These are phyloP conservation scores for Staurois parvus DNA, from an alignment of 2,797 vertebrate genomes.

Conservation along the genomic window DNA sequence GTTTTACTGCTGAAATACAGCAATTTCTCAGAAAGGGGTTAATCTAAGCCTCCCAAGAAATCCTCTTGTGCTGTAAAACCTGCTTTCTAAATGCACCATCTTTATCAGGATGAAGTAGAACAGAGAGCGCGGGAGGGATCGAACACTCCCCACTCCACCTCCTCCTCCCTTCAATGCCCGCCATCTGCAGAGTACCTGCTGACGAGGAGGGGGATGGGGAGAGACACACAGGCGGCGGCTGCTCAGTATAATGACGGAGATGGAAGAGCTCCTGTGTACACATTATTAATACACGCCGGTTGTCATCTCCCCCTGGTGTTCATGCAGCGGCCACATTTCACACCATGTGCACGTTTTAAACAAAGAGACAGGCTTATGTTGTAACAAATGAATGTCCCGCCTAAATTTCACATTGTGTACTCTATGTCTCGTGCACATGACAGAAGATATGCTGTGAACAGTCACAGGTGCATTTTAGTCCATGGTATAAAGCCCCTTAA, in stretches of 20 bases:
- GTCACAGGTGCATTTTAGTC: too few species aligned
- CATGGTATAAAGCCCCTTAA: too few species aligned
- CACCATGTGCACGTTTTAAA: background rate
- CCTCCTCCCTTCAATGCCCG: background rate
- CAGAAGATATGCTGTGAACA: too few species aligned
- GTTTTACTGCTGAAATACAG: background rate
- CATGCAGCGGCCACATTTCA: background rate
- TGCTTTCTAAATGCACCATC: slow-evolving; percentile 28
- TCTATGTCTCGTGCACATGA: too few species aligned
- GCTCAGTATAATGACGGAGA: background rate
- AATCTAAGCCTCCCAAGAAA: slow-evolving; percentile 26
- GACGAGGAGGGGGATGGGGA: slow-evolving; percentile 19
- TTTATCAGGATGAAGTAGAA: slow-evolving; percentile 20
- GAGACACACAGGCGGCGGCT: background rate
- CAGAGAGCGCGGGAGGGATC: slow-evolving; percentile 28
- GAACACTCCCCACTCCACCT: background rate
- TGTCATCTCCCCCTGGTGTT: background rate
- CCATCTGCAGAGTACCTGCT: slow-evolving; percentile 48
- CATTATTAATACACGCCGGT: background rate
- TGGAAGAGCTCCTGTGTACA: slow-evolving; percentile 2
- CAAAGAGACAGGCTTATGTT: background rate
- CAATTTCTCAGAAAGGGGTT: slow-evolving; percentile 16
- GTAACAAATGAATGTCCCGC: too few species aligned
- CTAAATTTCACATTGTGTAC: too few species aligned
- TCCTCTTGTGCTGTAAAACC: slow-evolving; percentile 41